Base-by-base conservation (phyloP, 2,113 vertebrate genomes). In the Ardeotis arabs region DNA sequence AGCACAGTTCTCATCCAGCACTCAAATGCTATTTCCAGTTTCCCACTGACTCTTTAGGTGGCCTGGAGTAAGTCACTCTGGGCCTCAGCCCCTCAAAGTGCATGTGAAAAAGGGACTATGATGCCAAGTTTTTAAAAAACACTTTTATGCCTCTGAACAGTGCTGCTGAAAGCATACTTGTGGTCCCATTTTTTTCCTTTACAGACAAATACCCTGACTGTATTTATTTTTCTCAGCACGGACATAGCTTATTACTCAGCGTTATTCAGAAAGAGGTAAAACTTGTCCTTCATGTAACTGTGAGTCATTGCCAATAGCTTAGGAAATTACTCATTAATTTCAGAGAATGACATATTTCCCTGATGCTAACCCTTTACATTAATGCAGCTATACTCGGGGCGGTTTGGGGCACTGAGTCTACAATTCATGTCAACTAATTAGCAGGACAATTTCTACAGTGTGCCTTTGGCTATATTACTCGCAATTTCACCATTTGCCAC, bases 281-380 rank as follows among this genome's bases (percentile, higher is more conserved):
- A 49, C 10, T 41, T 53, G 19, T 39, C 37, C 52, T 95, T 95
- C 37, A 53, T 27, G 11, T 37, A 92, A 78, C 53, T 29, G 10
- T 53, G 19, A 84, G 22, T 39, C 49, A 35, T 31, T 94, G 66
- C 41, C 41, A 75, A 33, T 13, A 86, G 45, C 60, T 81, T 45
- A 24, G 37, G 12, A 94, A 87, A 87, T 93, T 67, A 52, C 59
- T 77, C 63, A 94, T 83, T 93, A 59, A 92, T 91, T 95, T 94
- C 59, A 95, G n/a, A 56, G 7, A 80, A 29, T 52, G 50, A 95
- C 89, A 28, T 84, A 86, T 92, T 89, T 79, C 56, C 63, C 67
- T 83, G 33, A 66, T 93, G 80, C 31, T 73, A 62, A 5, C 35
- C n/a, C 28, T 70, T 93, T 75, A 87, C 6, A 59, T 78, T 68